These are phyloP conservation scores for Anastrepha obliqua DNA, from an alignment of 1,140 invertebrate species.

Conservation along the genomic window DNA sequence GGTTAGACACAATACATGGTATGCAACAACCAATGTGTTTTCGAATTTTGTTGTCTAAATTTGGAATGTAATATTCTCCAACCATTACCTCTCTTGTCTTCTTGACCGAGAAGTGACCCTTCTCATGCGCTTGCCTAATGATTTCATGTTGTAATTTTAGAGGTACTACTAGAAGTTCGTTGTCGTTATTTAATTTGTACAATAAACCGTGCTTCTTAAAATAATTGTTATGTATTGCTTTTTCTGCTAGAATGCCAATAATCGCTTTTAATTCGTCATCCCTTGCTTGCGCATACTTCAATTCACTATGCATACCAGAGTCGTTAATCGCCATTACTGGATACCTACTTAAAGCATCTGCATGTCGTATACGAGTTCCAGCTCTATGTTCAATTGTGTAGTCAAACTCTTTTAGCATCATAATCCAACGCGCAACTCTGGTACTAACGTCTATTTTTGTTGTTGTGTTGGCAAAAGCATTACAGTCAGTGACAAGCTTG, in stretches of 20 bases:
- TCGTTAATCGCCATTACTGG: too few species aligned
- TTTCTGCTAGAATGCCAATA: conserved; percentile 22
- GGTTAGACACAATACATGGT: conserved; percentile 64
- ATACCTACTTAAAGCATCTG: too few species aligned
- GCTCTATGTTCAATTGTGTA: too few species aligned
- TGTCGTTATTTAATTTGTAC: conserved; percentile 46
- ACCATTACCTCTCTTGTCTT: conserved; percentile 48
- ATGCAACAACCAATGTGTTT: conserved; percentile 68
- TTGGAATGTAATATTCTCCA: conserved; percentile 49
- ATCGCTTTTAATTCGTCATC: too few species aligned
- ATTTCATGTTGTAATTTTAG: conserved; percentile 49
- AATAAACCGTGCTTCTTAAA: conserved; percentile 57
- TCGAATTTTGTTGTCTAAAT: conserved; percentile 57
- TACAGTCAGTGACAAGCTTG: too few species aligned
- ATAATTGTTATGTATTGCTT: conserved; percentile 26
- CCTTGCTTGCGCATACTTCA: too few species aligned
- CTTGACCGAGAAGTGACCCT: conserved; percentile 46
- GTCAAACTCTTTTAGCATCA: too few species aligned
- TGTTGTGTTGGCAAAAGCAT: not conserved
- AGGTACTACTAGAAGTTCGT: conserved; percentile 50
- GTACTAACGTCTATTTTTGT: too few species aligned
- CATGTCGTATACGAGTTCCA: too few species aligned
- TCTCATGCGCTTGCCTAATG: conserved; percentile 43
- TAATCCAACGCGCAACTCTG: conserved; percentile 69
- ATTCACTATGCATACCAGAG: too few species aligned